Base-by-base conservation (phyloP, 2,888 invertebrate species). In the Mantis religiosa region DNA sequence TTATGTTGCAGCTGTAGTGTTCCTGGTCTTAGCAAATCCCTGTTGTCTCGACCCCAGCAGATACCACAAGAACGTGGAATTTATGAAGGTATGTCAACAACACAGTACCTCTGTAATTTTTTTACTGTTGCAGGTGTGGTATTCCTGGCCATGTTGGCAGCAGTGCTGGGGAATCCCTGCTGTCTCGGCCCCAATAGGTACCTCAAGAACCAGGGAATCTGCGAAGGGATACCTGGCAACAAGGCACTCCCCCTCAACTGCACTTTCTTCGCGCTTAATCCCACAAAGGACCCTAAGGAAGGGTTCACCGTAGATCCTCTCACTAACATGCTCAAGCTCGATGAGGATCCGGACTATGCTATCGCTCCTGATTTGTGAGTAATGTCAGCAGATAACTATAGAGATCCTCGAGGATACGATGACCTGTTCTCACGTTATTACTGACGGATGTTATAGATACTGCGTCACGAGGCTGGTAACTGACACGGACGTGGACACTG, bases 371-470 rank as follows among this genome's bases (percentile, higher is more conserved):
- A 71, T 25, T 25, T 71, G 54, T 71, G 25, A 71, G 54, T 71
- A 71, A 1, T 6, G 54, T 71, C 54, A 71, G 54, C 20, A 71
- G 20, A 25, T 12, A 20, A 20, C 0, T 71, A 6, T 6, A 41
- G 12, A 41, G 12, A 41, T 12, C 12, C 12, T 41, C 41, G 12
- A 2, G 12, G 12, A 41, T 2, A 12, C 12, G 41, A 41, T 41
- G 12, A 12, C 12, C 12, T 41, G 41, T 41, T 41, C 41, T 41
- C 1, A 41, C 41, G 12, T 41, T 34, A 34, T 12, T 41, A 41
- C 12, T 41, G 41, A 12, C 41, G 41, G 12, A 15, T 83, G 28
- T 30, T 83, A 27, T 90, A 94, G 94, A 25, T 94, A 92, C 91
- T 94, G 94, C 90, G 28, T 93, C 54, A 84, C 91, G 25, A 85